Percentiles rank a stretch among this genome's conserved stretches.
Conservation (phyloP, 2,113 vertebrate species). For the Rynchops niger region DNA sequence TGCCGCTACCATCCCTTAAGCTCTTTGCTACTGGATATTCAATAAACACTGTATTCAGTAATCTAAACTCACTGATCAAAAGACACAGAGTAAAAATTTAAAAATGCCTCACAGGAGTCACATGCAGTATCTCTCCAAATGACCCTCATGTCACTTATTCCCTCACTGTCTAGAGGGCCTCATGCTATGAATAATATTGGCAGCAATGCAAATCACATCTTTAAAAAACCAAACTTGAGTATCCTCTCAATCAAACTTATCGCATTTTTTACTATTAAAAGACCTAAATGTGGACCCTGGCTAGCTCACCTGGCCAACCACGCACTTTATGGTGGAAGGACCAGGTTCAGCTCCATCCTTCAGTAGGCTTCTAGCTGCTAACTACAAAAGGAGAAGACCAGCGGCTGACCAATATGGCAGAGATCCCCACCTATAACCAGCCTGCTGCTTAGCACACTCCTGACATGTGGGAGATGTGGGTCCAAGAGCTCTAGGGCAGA, state of each 20-base stretch:
- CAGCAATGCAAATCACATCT: background rate
- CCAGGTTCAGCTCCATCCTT: background rate
- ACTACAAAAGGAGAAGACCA: background rate
- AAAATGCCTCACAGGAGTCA: background rate
- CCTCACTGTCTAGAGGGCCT: background rate
- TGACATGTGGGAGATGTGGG: fast-evolving
- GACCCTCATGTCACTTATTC: background rate
- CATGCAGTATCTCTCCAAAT: background rate
- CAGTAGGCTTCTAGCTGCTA: background rate
- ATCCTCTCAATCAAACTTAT: background rate
- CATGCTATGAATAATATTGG: background rate
- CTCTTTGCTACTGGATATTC: background rate
- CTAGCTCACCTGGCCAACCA: background rate
- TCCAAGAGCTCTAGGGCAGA: background rate
- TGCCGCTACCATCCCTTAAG: background rate
- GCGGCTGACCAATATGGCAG: background rate
- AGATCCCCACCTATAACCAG: background rate
- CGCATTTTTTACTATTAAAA: background rate
- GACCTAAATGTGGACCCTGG: background rate
- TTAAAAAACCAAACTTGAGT: background rate
- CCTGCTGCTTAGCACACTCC: background rate
- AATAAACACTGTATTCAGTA: background rate
- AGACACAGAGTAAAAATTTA: background rate
- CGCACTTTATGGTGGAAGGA: background rate
- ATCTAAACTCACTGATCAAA: background rate